Percentiles rank a stretch among this genome's conserved stretches.
Evolutionary conservation across 53 echinoderm and acorn worm genomes (phyloP).

Genomic region (Glandiceps talaboti): DNA sequence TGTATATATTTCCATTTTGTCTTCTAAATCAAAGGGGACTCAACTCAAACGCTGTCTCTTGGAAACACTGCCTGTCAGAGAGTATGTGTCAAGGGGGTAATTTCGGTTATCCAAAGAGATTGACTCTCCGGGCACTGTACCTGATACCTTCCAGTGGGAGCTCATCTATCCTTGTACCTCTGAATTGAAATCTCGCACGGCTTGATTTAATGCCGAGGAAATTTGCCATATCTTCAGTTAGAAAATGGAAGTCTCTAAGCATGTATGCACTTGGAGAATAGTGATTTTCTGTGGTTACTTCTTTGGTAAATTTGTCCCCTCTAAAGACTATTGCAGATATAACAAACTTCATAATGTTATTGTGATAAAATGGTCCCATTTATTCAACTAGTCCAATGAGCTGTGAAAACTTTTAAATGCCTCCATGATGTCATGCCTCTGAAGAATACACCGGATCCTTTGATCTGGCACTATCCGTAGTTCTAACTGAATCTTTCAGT

Average conservation of each 20-base stretch:
- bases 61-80: neutral
- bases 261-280: neutral
- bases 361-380: neutral
- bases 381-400: neutral
- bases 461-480: neutral
- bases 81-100: neutral
- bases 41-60: neutral
- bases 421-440: neutral
- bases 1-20: neutral
- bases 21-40: neutral
- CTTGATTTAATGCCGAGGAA: neutral
- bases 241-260: neutral
- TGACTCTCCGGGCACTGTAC: neutral
- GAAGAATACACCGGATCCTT: neutral
- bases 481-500: neutral
- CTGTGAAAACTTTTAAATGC: neutral
- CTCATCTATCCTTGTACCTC: neutral
- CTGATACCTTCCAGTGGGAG: neutral
- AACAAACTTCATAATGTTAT: neutral
- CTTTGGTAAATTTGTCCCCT: neutral
- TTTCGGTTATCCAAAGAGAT: neutral
- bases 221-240: neutral
- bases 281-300: neutral
- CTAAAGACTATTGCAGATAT: neutral
- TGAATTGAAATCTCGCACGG: neutral